Evolutionary conservation across 2,888 invertebrate genomes (phyloP).

Genomic region (Drosophila ezoana): DNA sequence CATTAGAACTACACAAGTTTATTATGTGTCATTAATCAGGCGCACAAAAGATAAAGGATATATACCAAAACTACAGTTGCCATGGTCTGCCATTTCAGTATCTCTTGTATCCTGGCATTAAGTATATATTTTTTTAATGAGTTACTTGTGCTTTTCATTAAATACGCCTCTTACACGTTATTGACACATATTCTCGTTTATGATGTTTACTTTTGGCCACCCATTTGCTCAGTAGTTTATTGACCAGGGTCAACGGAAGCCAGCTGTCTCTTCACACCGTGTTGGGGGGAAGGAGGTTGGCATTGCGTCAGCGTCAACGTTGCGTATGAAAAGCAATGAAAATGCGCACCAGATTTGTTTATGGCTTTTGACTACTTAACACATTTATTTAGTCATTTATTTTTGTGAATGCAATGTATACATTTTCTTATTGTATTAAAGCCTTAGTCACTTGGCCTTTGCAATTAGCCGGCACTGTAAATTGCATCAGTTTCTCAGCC

Average conservation of each 20-base stretch:
- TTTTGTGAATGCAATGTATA: conserved; percentile 34
- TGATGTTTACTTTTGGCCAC: conserved; percentile 48
- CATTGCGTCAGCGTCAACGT: conserved; percentile 63
- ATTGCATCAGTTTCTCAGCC: conserved; percentile 24
- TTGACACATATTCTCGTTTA: conserved; percentile 58
- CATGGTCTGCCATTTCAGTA: conserved; percentile 8
- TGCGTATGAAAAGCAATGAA: conserved; percentile 60
- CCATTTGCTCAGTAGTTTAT: conserved; percentile 55
- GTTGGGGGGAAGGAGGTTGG: conserved; percentile 10
- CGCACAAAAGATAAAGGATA: conserved; percentile 34
- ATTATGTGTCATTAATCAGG: conserved; percentile 54
- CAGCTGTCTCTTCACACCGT: conserved; percentile 17
- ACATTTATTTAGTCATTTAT: conserved; percentile 53
- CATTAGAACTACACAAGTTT: conserved; percentile 34
- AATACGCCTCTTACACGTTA: conserved; percentile 32
- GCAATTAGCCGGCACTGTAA: conserved; percentile 31
- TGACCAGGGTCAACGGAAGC: conserved; percentile 76
- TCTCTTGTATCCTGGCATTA: conserved; percentile 24
- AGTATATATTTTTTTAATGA: conserved; percentile 28
- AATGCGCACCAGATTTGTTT: conserved; percentile 49
- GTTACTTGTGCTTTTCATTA: conserved; percentile 23
- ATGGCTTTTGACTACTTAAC: conserved; percentile 55
- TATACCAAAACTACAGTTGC: conserved; percentile 7
- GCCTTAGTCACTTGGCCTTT: conserved; percentile 32
- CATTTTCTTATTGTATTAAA: conserved; percentile 14